phyloP scores from a whole-genome alignment of 2,888 invertebrate genomes.

The Lacanobia oleracea region DNA sequence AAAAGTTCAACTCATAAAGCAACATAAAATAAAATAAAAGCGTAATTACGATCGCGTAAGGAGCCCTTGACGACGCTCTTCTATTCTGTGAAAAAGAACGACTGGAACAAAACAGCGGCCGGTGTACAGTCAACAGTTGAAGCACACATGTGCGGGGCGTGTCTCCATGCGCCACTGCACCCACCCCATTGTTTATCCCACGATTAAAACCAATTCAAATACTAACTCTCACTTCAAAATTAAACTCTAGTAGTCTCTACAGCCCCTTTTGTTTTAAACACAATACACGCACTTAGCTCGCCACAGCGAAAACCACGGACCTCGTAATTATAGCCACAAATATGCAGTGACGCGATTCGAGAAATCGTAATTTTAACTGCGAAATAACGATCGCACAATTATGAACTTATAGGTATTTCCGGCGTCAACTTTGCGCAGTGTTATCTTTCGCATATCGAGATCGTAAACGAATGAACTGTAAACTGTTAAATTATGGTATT shows the following conservation, averaged over 20 bases:
- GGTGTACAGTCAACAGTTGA: constrained; percentile 51
- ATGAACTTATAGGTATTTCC: constrained; percentile 57
- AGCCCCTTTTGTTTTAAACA: constrained; percentile 87
- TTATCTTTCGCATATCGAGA: constrained; percentile 52
- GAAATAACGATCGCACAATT: constrained; percentile 68
- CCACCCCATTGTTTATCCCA: constrained; percentile 89
- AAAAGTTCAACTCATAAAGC: constrained; percentile 21
- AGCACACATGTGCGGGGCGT: constrained; percentile 85
- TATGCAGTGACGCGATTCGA: constrained; percentile 62
- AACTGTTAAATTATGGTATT: constrained; percentile 36
- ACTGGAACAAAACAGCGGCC: constrained; percentile 63
- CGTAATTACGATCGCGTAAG: constrained; percentile 61
- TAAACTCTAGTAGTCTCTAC: constrained; percentile 83
- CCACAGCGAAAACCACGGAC: constrained; percentile 75
- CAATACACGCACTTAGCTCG: constrained; percentile 82
- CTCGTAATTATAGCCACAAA: constrained; percentile 62
- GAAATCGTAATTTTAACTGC: constrained; percentile 66
- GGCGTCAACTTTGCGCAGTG: constrained; percentile 44
- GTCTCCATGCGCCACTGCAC: constrained; percentile 81
- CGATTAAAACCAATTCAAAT: constrained; percentile 90
- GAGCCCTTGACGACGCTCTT: constrained; percentile 67
- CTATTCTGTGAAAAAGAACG: constrained; percentile 64
- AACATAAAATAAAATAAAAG: constrained; percentile 48
- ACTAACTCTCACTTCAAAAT: constrained; percentile 90
- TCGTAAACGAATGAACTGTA: constrained; percentile 41